Conservation (phyloP, 2,888 invertebrate species). For the Noctua janthe region DNA sequence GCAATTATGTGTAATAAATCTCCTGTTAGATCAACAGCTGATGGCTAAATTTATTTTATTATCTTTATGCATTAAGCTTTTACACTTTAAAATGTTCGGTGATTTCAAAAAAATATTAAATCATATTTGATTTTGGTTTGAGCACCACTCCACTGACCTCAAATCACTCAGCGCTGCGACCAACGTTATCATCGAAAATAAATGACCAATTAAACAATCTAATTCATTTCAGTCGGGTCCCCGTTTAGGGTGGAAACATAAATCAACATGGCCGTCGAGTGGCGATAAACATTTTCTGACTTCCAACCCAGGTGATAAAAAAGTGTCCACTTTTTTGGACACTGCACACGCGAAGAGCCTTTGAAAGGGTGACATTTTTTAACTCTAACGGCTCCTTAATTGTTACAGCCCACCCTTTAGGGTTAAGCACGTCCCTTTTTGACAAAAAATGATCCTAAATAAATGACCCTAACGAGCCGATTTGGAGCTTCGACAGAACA, state of each 20-base stretch:
- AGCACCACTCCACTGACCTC: constrained; percentile 81
- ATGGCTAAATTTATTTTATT: constrained; percentile 77
- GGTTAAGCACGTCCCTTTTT: constrained; percentile 79
- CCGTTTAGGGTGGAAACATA: constrained; percentile 87
- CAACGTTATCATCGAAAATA: constrained; percentile 86
- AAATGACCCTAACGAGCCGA: constrained; percentile 84
- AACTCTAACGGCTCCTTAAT: constrained; percentile 87
- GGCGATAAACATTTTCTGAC: constrained; percentile 90
- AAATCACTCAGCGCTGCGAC: constrained; percentile 76
- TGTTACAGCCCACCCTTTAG: constrained; percentile 86
- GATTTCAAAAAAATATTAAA: constrained; percentile 70
- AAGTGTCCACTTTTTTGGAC: constrained; percentile 87
- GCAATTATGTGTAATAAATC: constrained; percentile 90
- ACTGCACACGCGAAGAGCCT: constrained; percentile 79
- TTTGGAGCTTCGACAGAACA: constrained; percentile 73
- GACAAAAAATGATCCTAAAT: constrained; percentile 86
- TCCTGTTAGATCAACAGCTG: constrained; percentile 85
- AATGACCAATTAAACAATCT: constrained; percentile 90
- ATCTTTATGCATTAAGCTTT: constrained; percentile 42
- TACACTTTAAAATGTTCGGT: constrained; percentile 44
- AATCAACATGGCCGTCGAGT: constrained; percentile 88
- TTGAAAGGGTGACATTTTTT: constrained; percentile 89
- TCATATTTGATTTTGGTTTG: constrained; percentile 73
- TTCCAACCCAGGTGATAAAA: constrained; percentile 89
- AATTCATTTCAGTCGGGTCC: constrained; percentile 85